Base-by-base conservation (phyloP, 2,888 invertebrate genomes). In the Stenichneumon culpator region DNA sequence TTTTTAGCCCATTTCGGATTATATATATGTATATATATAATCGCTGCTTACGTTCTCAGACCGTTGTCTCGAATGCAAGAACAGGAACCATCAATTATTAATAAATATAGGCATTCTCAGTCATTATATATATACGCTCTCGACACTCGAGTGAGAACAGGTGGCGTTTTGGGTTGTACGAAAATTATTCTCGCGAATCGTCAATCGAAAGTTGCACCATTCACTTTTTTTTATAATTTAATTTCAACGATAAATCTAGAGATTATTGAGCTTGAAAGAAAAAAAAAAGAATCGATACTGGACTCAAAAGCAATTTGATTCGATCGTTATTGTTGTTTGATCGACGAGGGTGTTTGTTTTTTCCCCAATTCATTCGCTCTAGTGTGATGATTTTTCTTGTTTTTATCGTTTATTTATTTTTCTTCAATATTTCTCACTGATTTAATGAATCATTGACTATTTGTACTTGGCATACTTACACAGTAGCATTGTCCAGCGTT, bases 401-500 rank as follows among this genome's bases (percentile, higher is more conserved):
- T 28, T 67, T 19, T 73, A 19, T 77, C 39, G 57, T 67, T 80
- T 65, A 3, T 52, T 82, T 69, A 19, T 63, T 69, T 47, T 50
- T 39, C 54, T 67, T 57, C 4, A 47, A 63, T 44, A 68, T 68
- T 75, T 57, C n/a, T 52, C 50, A 57, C 57, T 63, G 28, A 57
- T 78, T 50, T 25, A 63, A 63, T 32, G 63, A 32, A 28, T 74
- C 39, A 6, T 79, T 78, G 32, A 75, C 75, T 81, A 75, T 85
- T 86, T 86, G 85, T 86, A 86, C 85, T 83, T 86, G 85, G 82
- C 83, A 88, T 94, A 94, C 94, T 94, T 92, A 94, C 94, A 94
- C 93, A 89, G 94, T 93, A 88, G 93, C 93, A 92, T 94, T 94
- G 89, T 94, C 94, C 90, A 94, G 90, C 79, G 93, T 87, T 87